phyloP scores from a whole-genome alignment of 2,797 vertebrate genomes.

The Gallinago nigripennis region DNA sequence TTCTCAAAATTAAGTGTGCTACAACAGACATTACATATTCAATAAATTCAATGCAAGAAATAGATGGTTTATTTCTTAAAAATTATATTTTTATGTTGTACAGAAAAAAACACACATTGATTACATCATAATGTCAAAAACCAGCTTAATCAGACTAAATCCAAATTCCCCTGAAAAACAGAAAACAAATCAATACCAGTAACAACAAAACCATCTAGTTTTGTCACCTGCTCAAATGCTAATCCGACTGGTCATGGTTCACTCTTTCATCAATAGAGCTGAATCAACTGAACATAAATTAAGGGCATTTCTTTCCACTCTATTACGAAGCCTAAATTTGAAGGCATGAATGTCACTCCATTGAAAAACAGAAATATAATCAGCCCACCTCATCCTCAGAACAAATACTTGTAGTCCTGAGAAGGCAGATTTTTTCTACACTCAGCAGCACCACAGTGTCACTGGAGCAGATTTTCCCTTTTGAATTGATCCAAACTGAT shows the following conservation, averaged over 20 bases:
- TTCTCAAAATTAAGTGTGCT: not conserved
- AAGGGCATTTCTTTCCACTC: not conserved
- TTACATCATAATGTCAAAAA: not conserved
- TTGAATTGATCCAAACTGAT: not conserved
- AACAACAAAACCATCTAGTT: not conserved
- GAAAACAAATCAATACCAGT: not conserved
- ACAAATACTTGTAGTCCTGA: not conserved
- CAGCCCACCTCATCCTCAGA: not conserved
- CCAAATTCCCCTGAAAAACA: not conserved
- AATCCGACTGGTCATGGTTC: not conserved
- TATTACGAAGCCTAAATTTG: not conserved
- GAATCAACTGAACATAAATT: not conserved
- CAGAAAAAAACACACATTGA: not conserved
- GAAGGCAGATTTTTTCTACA: not conserved
- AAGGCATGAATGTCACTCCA: not conserved
- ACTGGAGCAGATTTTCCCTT: not conserved
- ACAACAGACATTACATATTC: no score
- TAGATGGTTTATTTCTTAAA: not conserved
- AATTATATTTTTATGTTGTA: not conserved
- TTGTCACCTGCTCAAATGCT: not conserved
- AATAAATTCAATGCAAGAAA: not conserved
- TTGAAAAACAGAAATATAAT: not conserved
- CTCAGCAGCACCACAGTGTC: not conserved
- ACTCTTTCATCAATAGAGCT: not conserved
- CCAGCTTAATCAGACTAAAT: not conserved